Evolutionary conservation across 92 coral and sea anemone genomes (phyloP).

Genomic region (Paramuricea clavata): DNA sequence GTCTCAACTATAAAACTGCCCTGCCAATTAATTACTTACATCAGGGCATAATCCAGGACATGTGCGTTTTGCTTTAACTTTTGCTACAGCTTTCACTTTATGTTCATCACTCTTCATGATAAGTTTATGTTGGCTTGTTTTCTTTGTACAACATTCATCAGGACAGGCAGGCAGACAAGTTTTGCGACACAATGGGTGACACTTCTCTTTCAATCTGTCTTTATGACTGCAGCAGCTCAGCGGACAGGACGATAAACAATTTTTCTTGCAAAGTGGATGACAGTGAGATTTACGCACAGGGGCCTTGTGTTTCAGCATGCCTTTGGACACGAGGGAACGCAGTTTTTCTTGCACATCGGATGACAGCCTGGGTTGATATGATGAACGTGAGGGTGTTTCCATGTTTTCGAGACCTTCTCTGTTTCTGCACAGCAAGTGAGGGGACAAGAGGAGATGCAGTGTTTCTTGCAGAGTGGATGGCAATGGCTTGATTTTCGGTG

Average conservation of each 20-base stretch:
- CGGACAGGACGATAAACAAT: conserved; percentile 46
- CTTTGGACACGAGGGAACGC: conserved; percentile 82
- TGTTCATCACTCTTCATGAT: conserved; percentile 21
- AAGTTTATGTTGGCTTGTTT: background rate
- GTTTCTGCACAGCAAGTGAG: conserved; percentile 48
- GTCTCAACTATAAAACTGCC: too few relatives aligned
- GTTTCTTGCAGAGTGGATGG: conserved; percentile 76
- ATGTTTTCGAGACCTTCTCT: conserved; percentile 19
- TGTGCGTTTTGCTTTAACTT: background rate
- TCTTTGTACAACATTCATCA: conserved; percentile 28
- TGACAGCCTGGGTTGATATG: conserved; percentile 76
- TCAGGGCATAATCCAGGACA: conserved; percentile 44
- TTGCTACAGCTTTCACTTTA: background rate
- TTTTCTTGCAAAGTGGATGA: conserved; percentile 46
- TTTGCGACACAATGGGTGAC: conserved; percentile 50
- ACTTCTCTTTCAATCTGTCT: conserved; percentile 35
- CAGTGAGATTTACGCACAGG: conserved; percentile 31
- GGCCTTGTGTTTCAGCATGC: conserved; percentile 50
- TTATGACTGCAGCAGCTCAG: conserved; percentile 31
- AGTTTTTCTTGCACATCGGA: conserved; percentile 76
- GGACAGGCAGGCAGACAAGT: conserved; percentile 45
- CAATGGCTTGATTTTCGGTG: conserved; percentile 86
- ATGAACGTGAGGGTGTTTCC: conserved; percentile 33
- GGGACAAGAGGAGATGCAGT: conserved; percentile 63
- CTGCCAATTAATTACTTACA: conserved; percentile 41